Percentiles rank a stretch among this genome's conserved stretches.
phyloP scores from a whole-genome alignment of 2,888 invertebrate species.

The Apamea crenata region DNA sequence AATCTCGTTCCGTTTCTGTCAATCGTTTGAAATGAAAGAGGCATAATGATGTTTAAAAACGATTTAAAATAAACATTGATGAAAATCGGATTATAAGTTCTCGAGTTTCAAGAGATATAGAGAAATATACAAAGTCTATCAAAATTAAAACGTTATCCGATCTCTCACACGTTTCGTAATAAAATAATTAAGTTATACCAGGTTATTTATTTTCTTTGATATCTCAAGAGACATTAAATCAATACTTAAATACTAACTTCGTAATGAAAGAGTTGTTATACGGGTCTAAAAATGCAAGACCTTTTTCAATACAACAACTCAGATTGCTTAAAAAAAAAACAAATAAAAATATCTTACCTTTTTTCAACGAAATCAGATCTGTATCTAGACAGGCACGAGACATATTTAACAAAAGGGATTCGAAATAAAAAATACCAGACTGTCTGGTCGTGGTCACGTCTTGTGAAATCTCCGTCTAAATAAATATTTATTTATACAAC shows the following conservation, averaged over 20 bases:
- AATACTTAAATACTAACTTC: background rate
- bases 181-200: background rate
- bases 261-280: background rate
- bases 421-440: slow-evolving; percentile 30
- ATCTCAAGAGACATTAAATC: background rate
- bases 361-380: slow-evolving; percentile 7
- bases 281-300: background rate
- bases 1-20: no score
- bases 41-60: no score
- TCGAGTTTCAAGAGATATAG: no score
- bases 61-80: no score
- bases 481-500: slow-evolving; percentile 35
- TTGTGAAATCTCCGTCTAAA: slow-evolving; percentile 17
- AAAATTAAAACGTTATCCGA: background rate
- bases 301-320: background rate
- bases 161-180: background rate
- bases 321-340: background rate
- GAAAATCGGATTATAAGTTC: no score
- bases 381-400: slow-evolving; percentile 6
- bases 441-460: slow-evolving; percentile 38
- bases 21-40: no score
- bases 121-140: no score
- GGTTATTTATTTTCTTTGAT: background rate
- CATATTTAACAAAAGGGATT: slow-evolving; percentile 24
- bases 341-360: background rate